A percentile compares a stretch with the other conserved stretches of the same genome.
Conservation (phyloP, 2,888 invertebrate genomes). For the Metellina segmentata region DNA sequence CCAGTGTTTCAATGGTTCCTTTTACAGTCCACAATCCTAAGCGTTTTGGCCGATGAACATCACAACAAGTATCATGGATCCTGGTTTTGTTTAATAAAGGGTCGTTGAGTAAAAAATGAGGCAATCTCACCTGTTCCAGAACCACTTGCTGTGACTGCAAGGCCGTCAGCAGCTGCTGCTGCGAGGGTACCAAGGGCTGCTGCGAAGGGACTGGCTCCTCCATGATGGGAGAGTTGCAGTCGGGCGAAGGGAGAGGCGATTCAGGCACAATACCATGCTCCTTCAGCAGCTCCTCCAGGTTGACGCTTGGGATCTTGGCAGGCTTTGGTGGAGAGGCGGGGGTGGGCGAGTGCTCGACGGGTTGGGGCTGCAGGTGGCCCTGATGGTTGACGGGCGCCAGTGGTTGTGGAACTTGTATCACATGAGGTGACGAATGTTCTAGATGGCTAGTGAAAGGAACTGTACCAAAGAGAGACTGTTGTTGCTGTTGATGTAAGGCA, state of each 20-base stretch:
- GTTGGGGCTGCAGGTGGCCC: constrained; percentile 47
- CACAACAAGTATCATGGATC: background rate
- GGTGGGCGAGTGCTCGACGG: constrained; percentile 60
- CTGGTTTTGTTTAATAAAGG: background rate
- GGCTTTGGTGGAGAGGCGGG: constrained; percentile 55
- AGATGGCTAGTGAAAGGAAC: constrained; percentile 74
- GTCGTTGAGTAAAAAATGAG: background rate
- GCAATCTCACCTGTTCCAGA: constrained; percentile 60
- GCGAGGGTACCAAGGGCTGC: constrained; percentile 32
- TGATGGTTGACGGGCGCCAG: constrained; percentile 50
- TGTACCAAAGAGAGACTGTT: constrained; percentile 68
- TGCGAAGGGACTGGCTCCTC: constrained; percentile 55
- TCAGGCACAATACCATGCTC: constrained; percentile 78
- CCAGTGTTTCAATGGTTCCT: too few relatives aligned
- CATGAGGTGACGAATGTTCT: constrained; percentile 75
- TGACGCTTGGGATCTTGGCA: constrained; percentile 76
- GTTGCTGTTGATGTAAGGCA: constrained; percentile 73
- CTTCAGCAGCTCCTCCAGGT: constrained; percentile 78
- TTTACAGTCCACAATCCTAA: too few relatives aligned
- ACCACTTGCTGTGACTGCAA: constrained; percentile 66
- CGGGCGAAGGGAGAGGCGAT: constrained; percentile 69
- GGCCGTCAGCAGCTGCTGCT: constrained; percentile 57
- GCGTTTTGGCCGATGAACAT: too few relatives aligned
- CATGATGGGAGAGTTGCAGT: constrained; percentile 49
- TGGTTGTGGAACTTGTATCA: constrained; percentile 71